phyloP scores from a whole-genome alignment of 2,797 vertebrate species.

The Neopelma chrysocephalum region DNA sequence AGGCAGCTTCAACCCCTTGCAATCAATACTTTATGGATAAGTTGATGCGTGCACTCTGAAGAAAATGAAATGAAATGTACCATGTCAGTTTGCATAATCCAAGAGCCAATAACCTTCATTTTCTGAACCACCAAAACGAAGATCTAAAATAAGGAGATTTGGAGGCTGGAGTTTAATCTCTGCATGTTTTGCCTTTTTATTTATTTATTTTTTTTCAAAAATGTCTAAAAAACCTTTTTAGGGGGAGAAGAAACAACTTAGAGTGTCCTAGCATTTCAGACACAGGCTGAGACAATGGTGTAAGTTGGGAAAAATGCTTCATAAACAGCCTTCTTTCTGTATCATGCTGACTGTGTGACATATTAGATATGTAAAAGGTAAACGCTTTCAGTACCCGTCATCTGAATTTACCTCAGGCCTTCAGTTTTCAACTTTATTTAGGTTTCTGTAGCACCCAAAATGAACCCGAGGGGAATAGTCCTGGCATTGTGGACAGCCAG shows the following conservation, averaged over 20 bases:
- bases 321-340: neutral
- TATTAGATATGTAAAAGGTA: neutral
- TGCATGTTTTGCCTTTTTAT: neutral
- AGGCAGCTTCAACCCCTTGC: neutral
- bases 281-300: neutral
- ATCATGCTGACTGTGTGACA: neutral
- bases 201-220: neutral
- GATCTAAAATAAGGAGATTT: neutral
- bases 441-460: neutral
- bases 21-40: constrained; percentile 41
- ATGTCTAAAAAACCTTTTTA: neutral
- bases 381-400: neutral
- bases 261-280: neutral
- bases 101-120: neutral
- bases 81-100: constrained; percentile 38
- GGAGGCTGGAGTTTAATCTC: neutral
- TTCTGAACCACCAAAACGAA: neutral
- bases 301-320: neutral
- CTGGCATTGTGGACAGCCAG: neutral
- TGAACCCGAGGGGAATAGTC: neutral
- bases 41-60: neutral
- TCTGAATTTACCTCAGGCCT: neutral
- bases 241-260: neutral
- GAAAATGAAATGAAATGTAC: constrained; percentile 21
- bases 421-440: neutral